Evolutionary conservation across 2,888 invertebrate species (phyloP), one percentile per base, ranked within the genome.

Genomic region (Aromia moschata): DNA sequence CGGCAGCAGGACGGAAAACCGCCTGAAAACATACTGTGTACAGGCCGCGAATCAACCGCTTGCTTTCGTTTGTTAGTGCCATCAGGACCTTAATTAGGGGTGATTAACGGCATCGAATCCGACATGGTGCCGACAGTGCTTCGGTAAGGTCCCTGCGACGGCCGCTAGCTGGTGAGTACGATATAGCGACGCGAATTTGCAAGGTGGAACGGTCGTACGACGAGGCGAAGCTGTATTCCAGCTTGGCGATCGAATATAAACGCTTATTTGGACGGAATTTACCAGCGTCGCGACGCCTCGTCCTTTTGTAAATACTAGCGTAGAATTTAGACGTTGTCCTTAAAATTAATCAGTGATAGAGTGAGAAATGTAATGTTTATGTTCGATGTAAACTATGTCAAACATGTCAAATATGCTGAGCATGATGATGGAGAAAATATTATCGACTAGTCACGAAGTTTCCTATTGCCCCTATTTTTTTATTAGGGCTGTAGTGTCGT

Each of bases 1-100:
- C 76, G 72, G 73, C 74, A 73, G 67, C 58, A 71, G 68, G 68
- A 67, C 68, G 67, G 71, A 40, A 52, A 54, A 40, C 51, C 55
- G 56, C 58, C n/a, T 58, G 58, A 60, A 59, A 59, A 70, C 71
- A 73, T 70, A 70, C 65, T 69, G 70, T 69, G 69, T 67, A 67
- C 68, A 62, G 71, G 64, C 63, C 72, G 73, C 70, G 70, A 56
- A 53, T 66, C 62, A 58, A 61, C 67, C 65, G 68, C 67, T 64
- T 65, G 60, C 62, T 69, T 62, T 65, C 54, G 63, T 63, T 52
- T 41, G 40, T 52, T 52, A 52, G 52, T 41, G 52, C 41, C 17
- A 25, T 45, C 31, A 40, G 52, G 40, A 30, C 15, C 10, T 20
- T 49, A 49, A 49, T 41, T 52, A 52, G 41, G 30, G 37, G 52